These are phyloP conservation scores for Calliphora vomitoria DNA, from an alignment of 2,888 invertebrate species.

Conservation along the genomic window DNA sequence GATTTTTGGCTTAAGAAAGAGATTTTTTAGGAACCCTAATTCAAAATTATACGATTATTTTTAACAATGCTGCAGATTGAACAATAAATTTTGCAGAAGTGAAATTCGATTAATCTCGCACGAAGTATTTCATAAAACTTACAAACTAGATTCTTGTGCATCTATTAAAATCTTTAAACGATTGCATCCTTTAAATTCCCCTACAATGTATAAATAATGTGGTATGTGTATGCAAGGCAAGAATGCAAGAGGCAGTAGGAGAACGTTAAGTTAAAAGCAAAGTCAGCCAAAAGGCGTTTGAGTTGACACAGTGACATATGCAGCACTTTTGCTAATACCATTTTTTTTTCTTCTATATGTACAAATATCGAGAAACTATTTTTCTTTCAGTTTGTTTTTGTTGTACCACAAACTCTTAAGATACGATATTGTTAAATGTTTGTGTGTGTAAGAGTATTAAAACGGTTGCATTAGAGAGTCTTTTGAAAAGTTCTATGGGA, in stretches of 20 bases:
- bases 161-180: not conserved
- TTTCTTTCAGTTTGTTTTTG: conserved; percentile 15
- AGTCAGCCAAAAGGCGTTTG: conserved; percentile 72
- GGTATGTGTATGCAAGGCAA: not conserved
- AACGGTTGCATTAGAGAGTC: conserved; percentile 55
- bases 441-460: conserved; percentile 44
- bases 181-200: conserved; percentile 9
- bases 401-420: not conserved
- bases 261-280: conserved; percentile 67
- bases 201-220: not conserved
- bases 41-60: too few species aligned
- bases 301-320: conserved; percentile 73
- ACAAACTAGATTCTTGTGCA: too few species aligned
- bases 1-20: too few species aligned
- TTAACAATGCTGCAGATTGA: too few species aligned
- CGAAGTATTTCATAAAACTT: too few species aligned
- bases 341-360: conserved; percentile 31
- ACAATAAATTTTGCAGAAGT: too few species aligned
- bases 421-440: conserved; percentile 45
- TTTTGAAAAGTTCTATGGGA: conserved; percentile 61
- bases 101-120: too few species aligned
- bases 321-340: conserved; percentile 58
- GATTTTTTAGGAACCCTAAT: too few species aligned
- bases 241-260: conserved; percentile 31
- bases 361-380: conserved; percentile 32